Percentiles rank a stretch among this genome's conserved stretches.
Conservation (phyloP, 2,113 vertebrate species). For the Corythornis cristatus region DNA sequence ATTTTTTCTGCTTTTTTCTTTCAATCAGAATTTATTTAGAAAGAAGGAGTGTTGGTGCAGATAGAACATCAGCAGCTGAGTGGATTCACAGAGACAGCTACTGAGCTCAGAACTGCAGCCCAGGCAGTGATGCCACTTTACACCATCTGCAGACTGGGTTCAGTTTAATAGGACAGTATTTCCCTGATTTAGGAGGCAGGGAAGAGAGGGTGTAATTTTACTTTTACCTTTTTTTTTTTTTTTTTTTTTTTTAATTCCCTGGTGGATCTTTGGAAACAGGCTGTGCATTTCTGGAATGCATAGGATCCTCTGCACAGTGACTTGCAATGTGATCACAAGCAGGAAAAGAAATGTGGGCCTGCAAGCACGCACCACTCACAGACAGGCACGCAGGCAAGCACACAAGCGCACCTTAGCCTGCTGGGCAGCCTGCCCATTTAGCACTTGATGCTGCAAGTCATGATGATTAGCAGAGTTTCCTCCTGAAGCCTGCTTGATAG, state of each 20-base stretch:
- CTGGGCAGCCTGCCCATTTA: slow-evolving; percentile 24
- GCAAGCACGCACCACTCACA: background rate
- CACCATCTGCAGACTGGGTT: background rate
- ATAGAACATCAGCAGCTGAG: background rate
- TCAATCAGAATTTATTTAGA: background rate
- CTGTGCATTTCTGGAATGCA: slow-evolving; percentile 26
- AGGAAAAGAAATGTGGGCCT: background rate
- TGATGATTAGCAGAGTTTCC: slow-evolving; percentile 14
- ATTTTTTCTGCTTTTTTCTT: background rate
- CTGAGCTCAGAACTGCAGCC: background rate
- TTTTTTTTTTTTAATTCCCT: background rate
- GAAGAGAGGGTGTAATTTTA: background rate
- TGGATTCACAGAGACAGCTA: background rate
- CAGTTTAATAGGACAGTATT: background rate
- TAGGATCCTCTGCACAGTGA: background rate
- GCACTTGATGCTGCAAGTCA: slow-evolving; percentile 1
- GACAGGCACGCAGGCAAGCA: background rate
- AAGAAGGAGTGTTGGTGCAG: background rate
- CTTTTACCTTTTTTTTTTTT: too few species aligned
- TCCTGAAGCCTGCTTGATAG: slow-evolving; percentile 28
- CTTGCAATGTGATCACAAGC: background rate
- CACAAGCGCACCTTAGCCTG: background rate
- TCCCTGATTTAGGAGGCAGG: background rate
- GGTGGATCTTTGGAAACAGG: background rate
- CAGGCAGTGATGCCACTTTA: background rate